These are phyloP conservation scores for Burhinus bistriatus DNA, from an alignment of 2,113 vertebrate species.

Conservation along the genomic window DNA sequence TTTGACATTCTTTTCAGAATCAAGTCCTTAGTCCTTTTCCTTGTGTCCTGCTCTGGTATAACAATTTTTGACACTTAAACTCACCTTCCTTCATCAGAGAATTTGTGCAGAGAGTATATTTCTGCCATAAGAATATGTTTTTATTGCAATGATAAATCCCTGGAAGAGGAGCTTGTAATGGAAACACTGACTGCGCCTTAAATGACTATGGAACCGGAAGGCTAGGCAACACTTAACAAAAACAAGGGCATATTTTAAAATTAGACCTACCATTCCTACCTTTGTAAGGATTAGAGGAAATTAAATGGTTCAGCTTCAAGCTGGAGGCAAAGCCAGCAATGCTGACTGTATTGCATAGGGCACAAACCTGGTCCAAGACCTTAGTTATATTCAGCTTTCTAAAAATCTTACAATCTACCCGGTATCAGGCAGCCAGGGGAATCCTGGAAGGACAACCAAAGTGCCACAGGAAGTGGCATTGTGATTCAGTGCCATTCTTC, in stretches of 20 bases:
- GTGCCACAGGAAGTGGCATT: slow-evolving; percentile 1
- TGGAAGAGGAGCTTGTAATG: neutral
- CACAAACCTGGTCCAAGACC: neutral
- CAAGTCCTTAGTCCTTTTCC: neutral
- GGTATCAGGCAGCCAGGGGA: neutral
- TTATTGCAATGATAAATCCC: neutral
- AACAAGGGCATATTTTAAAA: slow-evolving; percentile 1
- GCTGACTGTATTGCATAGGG: neutral
- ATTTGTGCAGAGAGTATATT: neutral
- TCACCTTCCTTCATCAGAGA: neutral
- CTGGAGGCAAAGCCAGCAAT: neutral
- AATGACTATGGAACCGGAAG: neutral
- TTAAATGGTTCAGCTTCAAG: neutral
- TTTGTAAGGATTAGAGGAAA: neutral
- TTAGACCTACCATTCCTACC: neutral
- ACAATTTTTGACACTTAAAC: neutral
- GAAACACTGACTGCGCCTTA: slow-evolving; percentile 3
- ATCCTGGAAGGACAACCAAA: slow-evolving; percentile 15
- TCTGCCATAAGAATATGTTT: neutral
- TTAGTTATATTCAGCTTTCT: neutral
- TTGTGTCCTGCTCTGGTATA: neutral
- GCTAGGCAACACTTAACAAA: neutral
- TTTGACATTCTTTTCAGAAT: neutral
- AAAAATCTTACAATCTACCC: neutral
- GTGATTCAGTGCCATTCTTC: slow-evolving; percentile 48